Conservation (phyloP, 2,113 vertebrate genomes). For the Micronycteris hirsuta region DNA sequence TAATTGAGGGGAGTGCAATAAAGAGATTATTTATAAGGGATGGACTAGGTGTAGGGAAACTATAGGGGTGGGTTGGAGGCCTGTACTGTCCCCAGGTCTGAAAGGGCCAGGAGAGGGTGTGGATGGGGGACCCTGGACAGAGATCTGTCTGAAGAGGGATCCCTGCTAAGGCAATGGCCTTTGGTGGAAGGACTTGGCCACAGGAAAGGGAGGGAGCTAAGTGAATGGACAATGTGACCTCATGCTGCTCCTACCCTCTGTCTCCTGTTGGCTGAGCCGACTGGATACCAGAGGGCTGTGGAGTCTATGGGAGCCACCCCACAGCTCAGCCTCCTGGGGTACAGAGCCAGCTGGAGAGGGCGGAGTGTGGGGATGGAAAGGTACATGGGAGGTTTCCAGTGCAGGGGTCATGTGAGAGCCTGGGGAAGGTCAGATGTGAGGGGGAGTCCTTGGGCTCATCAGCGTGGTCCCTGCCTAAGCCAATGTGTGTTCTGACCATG, state of each 20-base stretch:
- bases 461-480: background rate
- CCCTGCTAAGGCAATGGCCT: background rate
- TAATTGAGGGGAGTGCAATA: background rate
- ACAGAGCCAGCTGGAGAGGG: background rate
- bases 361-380: background rate
- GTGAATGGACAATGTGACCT: background rate
- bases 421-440: background rate
- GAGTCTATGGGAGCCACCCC: background rate
- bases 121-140: background rate
- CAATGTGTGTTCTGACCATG: background rate
- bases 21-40: background rate
- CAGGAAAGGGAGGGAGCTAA: background rate
- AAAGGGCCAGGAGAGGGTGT: background rate
- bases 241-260: background rate
- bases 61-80: background rate
- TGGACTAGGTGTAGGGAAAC: background rate
- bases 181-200: background rate
- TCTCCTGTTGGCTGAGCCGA: background rate
- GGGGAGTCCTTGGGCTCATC: background rate
- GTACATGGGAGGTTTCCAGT: background rate
- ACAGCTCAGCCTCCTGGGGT: background rate
- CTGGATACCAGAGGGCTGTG: background rate
- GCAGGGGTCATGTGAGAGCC: background rate
- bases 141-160: background rate
- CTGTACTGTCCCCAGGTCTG: background rate